Conservation (phyloP, 2,797 vertebrate species). For the Catharus ustulatus region DNA sequence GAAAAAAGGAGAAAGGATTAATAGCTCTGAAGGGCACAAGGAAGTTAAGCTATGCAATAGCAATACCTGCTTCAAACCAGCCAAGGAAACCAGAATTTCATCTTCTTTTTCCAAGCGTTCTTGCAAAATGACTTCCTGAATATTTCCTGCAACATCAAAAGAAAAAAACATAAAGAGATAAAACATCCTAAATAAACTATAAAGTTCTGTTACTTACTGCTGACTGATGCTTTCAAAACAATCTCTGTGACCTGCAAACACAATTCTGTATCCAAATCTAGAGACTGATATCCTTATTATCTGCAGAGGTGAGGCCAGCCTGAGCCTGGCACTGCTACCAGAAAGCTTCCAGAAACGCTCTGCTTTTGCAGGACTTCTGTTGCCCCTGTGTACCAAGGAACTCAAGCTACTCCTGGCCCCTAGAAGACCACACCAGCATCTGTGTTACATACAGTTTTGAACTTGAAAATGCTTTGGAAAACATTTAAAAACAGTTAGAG, state of each 20-base stretch:
- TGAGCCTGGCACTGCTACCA: not conserved
- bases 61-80: slow-evolving; percentile 94
- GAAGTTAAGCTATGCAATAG: not conserved
- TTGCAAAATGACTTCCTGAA: slow-evolving; percentile 95
- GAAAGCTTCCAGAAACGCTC: not conserved
- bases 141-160: slow-evolving; percentile 84
- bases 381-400: not conserved
- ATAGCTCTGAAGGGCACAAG: not conserved
- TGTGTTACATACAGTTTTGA: not conserved
- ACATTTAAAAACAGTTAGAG: not conserved
- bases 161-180: not conserved
- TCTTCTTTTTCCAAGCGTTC: slow-evolving; percentile 95
- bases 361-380: not conserved
- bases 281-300: not conserved
- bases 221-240: not conserved
- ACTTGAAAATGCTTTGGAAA: not conserved
- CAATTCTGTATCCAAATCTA: not conserved
- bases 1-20: not conserved
- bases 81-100: slow-evolving; percentile 93
- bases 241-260: not conserved
- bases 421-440: not conserved
- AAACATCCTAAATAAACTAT: not conserved
- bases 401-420: not conserved
- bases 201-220: not conserved
- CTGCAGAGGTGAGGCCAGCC: not conserved